Evolutionary conservation across 2,113 vertebrate genomes (phyloP).

Genomic region (Phainopepla nitens): DNA sequence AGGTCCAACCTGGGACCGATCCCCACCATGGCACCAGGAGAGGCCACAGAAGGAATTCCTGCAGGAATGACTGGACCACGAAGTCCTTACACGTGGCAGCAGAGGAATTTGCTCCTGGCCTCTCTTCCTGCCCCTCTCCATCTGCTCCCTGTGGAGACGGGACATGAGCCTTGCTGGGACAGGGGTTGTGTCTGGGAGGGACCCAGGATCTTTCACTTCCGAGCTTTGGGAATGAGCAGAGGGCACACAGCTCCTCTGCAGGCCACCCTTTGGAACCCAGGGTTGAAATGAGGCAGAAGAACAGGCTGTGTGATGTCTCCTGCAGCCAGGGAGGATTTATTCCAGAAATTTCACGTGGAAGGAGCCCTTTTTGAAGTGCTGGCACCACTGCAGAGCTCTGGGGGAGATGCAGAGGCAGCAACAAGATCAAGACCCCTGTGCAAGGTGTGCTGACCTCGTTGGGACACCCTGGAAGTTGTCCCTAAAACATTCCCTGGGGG

Average conservation of each 20-base stretch:
- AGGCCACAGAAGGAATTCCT: background rate
- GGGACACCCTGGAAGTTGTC: background rate
- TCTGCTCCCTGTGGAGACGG: background rate
- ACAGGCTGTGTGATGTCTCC: background rate
- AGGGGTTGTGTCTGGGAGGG: background rate
- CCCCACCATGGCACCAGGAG: background rate
- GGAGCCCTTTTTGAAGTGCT: background rate
- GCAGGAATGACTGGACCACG: background rate
- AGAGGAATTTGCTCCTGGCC: background rate
- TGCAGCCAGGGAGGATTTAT: background rate
- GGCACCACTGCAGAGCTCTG: background rate
- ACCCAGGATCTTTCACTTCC: background rate
- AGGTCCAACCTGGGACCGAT: background rate
- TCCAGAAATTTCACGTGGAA: rapidly evolving
- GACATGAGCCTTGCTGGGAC: background rate
- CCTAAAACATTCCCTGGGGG: background rate
- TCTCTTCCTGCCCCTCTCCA: background rate
- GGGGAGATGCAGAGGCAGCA: background rate
- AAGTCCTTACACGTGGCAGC: background rate
- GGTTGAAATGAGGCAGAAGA: background rate
- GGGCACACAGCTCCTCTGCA: background rate
- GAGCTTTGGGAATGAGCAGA: background rate
- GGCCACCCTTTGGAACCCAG: background rate
- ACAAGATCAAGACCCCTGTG: rapidly evolving
- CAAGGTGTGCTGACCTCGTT: background rate